phyloP scores from a whole-genome alignment of 2,888 invertebrate species.

The Allacma fusca region DNA sequence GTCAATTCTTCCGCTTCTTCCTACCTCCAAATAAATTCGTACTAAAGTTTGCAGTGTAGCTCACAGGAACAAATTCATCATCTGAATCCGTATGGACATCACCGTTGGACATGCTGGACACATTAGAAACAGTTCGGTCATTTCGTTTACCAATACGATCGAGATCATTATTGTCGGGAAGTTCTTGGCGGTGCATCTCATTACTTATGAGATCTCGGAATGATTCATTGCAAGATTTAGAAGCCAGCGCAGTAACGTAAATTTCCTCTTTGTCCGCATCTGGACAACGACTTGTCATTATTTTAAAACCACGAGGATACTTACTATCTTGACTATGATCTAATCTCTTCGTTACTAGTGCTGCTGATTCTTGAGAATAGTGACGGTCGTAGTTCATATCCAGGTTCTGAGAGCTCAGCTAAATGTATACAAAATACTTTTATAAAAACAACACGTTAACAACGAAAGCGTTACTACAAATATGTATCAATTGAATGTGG shows the following conservation, averaged over 20 bases:
- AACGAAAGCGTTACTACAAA: too few relatives aligned
- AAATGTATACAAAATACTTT: constrained; percentile 17
- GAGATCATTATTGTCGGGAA: constrained; percentile 10
- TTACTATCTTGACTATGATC: constrained; percentile 50
- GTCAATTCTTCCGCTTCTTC: constrained; percentile 31
- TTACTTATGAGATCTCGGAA: constrained; percentile 52
- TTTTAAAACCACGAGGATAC: constrained; percentile 58
- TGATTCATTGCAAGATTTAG: constrained; percentile 50
- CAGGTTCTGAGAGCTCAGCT: constrained; percentile 60
- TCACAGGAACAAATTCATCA: constrained; percentile 34
- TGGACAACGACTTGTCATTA: constrained; percentile 59
- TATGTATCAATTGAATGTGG: neutral
- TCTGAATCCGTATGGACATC: constrained; percentile 25
- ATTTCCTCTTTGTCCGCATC: constrained; percentile 59
- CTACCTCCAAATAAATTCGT: constrained; percentile 40
- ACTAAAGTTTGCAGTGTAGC: constrained; percentile 14
- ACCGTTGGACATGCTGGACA: constrained; percentile 12
- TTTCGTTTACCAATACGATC: neutral
- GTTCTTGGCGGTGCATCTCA: constrained; percentile 44
- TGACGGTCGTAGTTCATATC: constrained; percentile 59
- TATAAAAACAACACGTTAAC: too few relatives aligned
- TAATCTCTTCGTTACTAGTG: constrained; percentile 44
- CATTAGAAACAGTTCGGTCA: neutral
- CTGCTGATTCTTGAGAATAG: constrained; percentile 57
- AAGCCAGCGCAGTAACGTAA: constrained; percentile 51